Evolutionary conservation across 2,797 vertebrate genomes (phyloP).

Genomic region (Enteromius radiatus): DNA sequence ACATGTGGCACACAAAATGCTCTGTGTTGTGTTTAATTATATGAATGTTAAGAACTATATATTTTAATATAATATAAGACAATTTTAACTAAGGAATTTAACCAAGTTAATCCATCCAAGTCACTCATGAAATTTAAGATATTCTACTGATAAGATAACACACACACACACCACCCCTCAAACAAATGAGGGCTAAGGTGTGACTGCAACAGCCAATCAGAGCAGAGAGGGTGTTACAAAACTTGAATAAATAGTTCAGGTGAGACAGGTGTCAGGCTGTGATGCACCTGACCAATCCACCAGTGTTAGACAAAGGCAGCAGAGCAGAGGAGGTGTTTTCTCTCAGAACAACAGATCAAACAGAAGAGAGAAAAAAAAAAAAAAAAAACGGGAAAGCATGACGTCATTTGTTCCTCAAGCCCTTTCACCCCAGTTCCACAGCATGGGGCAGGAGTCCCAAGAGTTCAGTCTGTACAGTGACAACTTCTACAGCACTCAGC

Average conservation of each 20-base stretch:
- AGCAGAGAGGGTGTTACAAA: slow-evolving; percentile 58
- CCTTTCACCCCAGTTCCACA: slow-evolving; percentile 83
- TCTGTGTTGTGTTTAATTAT: neutral
- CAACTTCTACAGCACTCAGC: slow-evolving; percentile 85
- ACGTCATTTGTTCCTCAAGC: slow-evolving; percentile 81
- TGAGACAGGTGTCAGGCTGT: slow-evolving; percentile 59
- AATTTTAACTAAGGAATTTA: neutral
- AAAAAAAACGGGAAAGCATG: slow-evolving; percentile 73
- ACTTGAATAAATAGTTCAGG: slow-evolving; percentile 65
- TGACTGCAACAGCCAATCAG: slow-evolving; percentile 59
- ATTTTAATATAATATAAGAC: neutral
- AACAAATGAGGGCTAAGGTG: slow-evolving; percentile 58
- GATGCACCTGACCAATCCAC: slow-evolving; percentile 59
- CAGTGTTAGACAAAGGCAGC: slow-evolving; percentile 48
- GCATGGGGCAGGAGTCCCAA: slow-evolving; percentile 83
- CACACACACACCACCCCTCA: neutral
- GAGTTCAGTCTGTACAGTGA: slow-evolving; percentile 89
- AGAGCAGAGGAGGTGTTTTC: slow-evolving; percentile 22
- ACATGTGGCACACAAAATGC: neutral
- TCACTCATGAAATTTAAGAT: neutral
- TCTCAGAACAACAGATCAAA: slow-evolving; percentile 44
- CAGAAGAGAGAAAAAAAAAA: slow-evolving; percentile 5
- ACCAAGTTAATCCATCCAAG: neutral
- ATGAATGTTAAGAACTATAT: neutral
- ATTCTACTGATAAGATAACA: neutral